Conservation (phyloP, 2,113 vertebrate species). For the Boulengeromyrus knoepffleri region DNA sequence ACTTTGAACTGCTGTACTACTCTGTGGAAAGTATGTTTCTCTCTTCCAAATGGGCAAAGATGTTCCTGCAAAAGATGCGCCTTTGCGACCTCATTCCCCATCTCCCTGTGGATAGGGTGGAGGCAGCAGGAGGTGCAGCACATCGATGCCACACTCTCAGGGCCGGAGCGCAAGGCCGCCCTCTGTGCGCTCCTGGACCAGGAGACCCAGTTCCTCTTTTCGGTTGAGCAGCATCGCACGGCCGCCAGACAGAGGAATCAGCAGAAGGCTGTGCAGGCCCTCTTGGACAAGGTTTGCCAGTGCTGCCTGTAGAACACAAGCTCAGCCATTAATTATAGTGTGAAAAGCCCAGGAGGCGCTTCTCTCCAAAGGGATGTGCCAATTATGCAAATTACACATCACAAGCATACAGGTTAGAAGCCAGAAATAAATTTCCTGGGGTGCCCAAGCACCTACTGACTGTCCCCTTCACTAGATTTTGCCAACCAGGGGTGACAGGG, state of each 20-base stretch:
- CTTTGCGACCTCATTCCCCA: not conserved
- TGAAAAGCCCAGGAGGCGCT: not conserved
- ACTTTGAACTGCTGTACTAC: conserved; percentile 79
- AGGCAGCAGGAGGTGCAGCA: conserved; percentile 57
- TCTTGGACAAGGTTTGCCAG: conserved; percentile 78
- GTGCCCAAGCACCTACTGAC: not conserved
- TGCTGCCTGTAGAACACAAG: not conserved
- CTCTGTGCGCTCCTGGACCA: conserved; percentile 78
- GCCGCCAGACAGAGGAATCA: conserved; percentile 46
- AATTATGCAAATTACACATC: not conserved
- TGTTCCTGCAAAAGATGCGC: not conserved
- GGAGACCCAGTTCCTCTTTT: conserved; percentile 72
- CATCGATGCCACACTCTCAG: conserved; percentile 61
- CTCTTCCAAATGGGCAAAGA: not conserved
- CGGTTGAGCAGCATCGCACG: conserved; percentile 66
- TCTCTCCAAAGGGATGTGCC: not conserved
- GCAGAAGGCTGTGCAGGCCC: conserved; percentile 52
- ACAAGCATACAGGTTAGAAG: not conserved
- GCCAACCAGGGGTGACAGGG: not conserved
- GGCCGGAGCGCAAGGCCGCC: conserved; percentile 76
- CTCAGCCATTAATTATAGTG: not conserved
- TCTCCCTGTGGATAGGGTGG: conserved; percentile 66
- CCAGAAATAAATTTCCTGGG: not conserved
- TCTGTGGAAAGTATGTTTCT: conserved; percentile 73
- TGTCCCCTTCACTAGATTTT: not conserved